These are phyloP conservation scores for Leptothorax acervorum DNA, from an alignment of 2,888 invertebrate species.

Conservation along the genomic window DNA sequence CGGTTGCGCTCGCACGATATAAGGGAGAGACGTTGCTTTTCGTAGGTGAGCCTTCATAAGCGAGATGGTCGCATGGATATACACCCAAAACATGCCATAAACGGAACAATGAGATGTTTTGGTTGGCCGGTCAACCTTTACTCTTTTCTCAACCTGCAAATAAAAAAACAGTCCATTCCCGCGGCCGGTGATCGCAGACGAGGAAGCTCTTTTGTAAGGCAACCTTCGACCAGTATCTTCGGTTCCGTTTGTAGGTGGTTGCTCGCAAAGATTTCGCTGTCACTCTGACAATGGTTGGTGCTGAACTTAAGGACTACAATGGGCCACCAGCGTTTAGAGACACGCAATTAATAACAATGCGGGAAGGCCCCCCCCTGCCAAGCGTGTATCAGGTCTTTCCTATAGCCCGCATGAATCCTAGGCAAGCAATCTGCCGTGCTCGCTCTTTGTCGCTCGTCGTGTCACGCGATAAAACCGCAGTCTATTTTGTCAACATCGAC, in stretches of 20 bases:
- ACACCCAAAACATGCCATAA: slow-evolving; percentile 80
- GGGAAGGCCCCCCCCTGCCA: slow-evolving; percentile 74
- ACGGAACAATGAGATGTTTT: slow-evolving; percentile 81
- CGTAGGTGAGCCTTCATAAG: slow-evolving; percentile 57
- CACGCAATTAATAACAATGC: slow-evolving; percentile 83
- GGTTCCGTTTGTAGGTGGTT: slow-evolving; percentile 51
- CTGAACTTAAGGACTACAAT: slow-evolving; percentile 62
- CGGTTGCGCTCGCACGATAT: neutral
- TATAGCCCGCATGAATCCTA: slow-evolving; percentile 74
- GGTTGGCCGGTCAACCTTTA: slow-evolving; percentile 66
- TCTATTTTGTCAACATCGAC: slow-evolving; percentile 62
- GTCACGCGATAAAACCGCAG: slow-evolving; percentile 33
- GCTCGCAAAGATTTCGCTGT: slow-evolving; percentile 33
- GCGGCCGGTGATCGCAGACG: slow-evolving; percentile 1
- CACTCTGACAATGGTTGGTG: slow-evolving; percentile 31
- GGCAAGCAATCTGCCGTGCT: neutral
- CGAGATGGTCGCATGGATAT: slow-evolving; percentile 35
- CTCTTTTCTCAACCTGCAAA: slow-evolving; percentile 53
- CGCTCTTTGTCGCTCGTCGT: slow-evolving; percentile 9
- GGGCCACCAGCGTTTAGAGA: slow-evolving; percentile 77
- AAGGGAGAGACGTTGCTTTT: slow-evolving; percentile 21
- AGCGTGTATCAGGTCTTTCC: slow-evolving; percentile 63
- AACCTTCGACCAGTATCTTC: slow-evolving; percentile 36
- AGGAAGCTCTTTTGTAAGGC: slow-evolving; percentile 51
- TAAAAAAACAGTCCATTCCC: slow-evolving; percentile 60